These are phyloP conservation scores for Aromia moschata DNA, from an alignment of 2,888 invertebrate genomes.

Conservation along the genomic window DNA sequence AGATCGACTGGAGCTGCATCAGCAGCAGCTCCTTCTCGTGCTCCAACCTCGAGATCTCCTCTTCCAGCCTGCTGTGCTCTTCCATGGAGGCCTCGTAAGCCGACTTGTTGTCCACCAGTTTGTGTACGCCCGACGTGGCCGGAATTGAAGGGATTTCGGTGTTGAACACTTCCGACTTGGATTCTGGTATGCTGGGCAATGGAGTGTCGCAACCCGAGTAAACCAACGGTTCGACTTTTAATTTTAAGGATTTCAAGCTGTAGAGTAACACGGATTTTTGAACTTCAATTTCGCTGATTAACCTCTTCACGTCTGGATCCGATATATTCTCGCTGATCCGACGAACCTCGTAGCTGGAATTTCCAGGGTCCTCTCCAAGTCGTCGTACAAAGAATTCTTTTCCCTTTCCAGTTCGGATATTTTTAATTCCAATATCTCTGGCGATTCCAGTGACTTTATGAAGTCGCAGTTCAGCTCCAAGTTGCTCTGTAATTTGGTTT, in stretches of 20 bases:
- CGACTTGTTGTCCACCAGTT: not conserved
- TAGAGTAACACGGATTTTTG: conserved; percentile 43
- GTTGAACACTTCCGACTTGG: not conserved
- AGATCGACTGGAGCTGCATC: conserved; percentile 32
- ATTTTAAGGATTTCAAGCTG: conserved; percentile 37
- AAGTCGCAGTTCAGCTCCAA: conserved; percentile 8
- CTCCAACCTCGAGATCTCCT: conserved; percentile 33
- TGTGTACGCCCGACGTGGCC: not conserved
- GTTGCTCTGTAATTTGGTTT: conserved; percentile 23
- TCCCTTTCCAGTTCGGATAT: conserved; percentile 40
- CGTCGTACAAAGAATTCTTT: conserved; percentile 38
- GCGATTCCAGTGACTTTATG: conserved; percentile 9
- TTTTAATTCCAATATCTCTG: conserved; percentile 34
- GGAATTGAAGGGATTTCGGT: not conserved
- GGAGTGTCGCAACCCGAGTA: not conserved
- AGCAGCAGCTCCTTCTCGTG: conserved; percentile 33
- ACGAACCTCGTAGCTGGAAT: conserved; percentile 39
- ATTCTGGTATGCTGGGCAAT: not conserved
- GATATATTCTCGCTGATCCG: conserved; percentile 32
- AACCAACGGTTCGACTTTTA: conserved; percentile 14
- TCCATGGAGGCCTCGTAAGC: conserved; percentile 13
- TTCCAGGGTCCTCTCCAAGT: conserved; percentile 35
- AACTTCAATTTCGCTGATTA: conserved; percentile 44
- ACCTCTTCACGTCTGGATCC: conserved; percentile 41
- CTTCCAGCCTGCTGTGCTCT: conserved; percentile 25